Evolutionary conservation across 1,140 invertebrate species (phyloP), one percentile per base, ranked within the genome.

Genomic region (Zophobas atratus): DNA sequence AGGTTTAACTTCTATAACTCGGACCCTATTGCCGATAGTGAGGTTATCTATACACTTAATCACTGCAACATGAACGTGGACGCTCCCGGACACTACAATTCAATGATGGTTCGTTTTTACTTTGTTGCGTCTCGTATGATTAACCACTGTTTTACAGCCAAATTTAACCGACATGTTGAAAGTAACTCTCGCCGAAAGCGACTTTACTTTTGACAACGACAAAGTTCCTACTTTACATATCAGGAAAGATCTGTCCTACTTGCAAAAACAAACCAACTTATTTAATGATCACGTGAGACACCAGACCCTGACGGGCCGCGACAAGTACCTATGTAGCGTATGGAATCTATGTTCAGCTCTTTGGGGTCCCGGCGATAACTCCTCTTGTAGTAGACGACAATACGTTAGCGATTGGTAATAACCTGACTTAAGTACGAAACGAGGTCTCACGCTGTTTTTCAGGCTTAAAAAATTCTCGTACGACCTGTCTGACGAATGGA

Each of bases 311-410:
- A 43, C 60, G 2, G 60, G 60, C 1, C 6, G 6, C n/a, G 60
- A 67, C 6, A 70, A 70, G 32, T 83, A 82, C 71, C 72, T 82
- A 36, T 72, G 79, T 49, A 83, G 89, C 39, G 92, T 97, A n/a
- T 97, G 94, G 93, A 90, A 92, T 48, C 88, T 98, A 0, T 93
- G 94, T 82, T 90, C 93, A 1, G 94, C 95, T 0, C 89, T 98
- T 0, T 98, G 96, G 96, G 96, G 95, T 1, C 90, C 90, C 43
- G 60, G 55, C 20, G 79, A 81, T 75, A 80, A 81, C 41, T 79
- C 74, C 36, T 49, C 78, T 41, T 72, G 78, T 36, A 77, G 79
- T 35, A 43, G 81, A 35, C 78, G 82, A 71, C 67, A 82, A 53
- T 72, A 80, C 39, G 20, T 84, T 20, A 79, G 77, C 34, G 79